Evolutionary conservation across 2,888 invertebrate genomes (phyloP).

Genomic region (Andrena marginata): DNA sequence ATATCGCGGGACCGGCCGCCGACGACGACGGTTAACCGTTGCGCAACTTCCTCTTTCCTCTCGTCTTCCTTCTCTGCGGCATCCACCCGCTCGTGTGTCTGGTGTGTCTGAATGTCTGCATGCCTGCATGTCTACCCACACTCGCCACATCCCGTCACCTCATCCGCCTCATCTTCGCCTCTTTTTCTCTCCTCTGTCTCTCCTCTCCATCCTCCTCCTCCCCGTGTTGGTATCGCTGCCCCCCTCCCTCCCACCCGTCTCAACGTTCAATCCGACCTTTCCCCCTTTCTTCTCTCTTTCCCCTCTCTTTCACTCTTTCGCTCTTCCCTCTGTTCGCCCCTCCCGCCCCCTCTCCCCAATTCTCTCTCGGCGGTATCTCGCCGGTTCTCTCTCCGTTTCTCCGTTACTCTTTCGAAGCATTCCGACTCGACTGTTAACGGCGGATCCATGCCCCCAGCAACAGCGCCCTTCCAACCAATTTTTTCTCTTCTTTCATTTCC

Average conservation of each 20-base stretch:
- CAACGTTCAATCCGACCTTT: slow-evolving; percentile 40
- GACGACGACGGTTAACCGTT: slow-evolving; percentile 74
- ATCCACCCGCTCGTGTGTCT: slow-evolving; percentile 34
- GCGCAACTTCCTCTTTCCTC: slow-evolving; percentile 76
- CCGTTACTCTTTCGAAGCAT: slow-evolving; percentile 49
- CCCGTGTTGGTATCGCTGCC: slow-evolving; percentile 29
- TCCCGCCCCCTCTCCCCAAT: slow-evolving; percentile 14
- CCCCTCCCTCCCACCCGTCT: slow-evolving; percentile 34
- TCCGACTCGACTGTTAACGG: slow-evolving; percentile 54
- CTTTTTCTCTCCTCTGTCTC: slow-evolving; percentile 34
- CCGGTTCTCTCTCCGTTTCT: slow-evolving; percentile 39
- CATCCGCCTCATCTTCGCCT: slow-evolving; percentile 65
- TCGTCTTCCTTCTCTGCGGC: slow-evolving; percentile 49
- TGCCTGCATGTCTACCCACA: slow-evolving; percentile 57
- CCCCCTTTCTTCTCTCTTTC: slow-evolving; percentile 39
- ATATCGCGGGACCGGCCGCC: slow-evolving; percentile 45
- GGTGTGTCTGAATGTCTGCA: slow-evolving; percentile 45
- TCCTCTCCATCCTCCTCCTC: slow-evolving; percentile 5
- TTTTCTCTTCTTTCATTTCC: slow-evolving; percentile 34
- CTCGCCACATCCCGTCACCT: slow-evolving; percentile 54
- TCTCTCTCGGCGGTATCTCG: slow-evolving; percentile 45
- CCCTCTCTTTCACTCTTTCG: slow-evolving; percentile 8
- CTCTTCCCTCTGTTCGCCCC: background rate
- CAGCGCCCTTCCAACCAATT: slow-evolving; percentile 50
- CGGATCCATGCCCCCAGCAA: slow-evolving; percentile 64